Conservation (phyloP, 2,888 invertebrate genomes). For the Pomacea canaliculata region DNA sequence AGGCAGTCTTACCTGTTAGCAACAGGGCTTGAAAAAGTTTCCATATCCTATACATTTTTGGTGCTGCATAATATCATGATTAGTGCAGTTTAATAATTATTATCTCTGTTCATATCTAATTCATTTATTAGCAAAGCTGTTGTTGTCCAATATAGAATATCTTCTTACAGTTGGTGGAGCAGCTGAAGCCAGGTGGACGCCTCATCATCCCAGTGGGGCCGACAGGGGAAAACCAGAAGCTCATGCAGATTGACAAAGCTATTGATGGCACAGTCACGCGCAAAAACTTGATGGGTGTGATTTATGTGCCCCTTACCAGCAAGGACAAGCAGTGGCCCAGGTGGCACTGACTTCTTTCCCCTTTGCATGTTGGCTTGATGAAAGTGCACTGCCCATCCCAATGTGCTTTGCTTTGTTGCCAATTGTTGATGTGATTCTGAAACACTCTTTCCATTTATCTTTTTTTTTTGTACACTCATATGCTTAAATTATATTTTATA, state of each 20-base stretch:
- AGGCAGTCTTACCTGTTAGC: too few relatives aligned
- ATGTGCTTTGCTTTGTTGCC: neutral
- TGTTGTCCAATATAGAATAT: too few relatives aligned
- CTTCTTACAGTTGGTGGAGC: slow-evolving; percentile 79
- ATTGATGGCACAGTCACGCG: slow-evolving; percentile 81
- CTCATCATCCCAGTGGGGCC: slow-evolving; percentile 88
- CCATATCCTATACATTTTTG: too few relatives aligned
- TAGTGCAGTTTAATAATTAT: too few relatives aligned
- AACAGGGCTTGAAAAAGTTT: too few relatives aligned
- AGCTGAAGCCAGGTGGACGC: slow-evolving; percentile 92
- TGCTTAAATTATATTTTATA: too few relatives aligned
- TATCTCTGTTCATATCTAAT: too few relatives aligned
- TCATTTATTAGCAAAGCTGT: too few relatives aligned
- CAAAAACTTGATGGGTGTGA: slow-evolving; percentile 91
- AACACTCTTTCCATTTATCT: too few relatives aligned
- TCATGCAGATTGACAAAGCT: slow-evolving; percentile 91
- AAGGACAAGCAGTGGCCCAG: slow-evolving; percentile 80
- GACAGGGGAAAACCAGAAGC: slow-evolving; percentile 78
- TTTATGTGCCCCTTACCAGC: slow-evolving; percentile 96
- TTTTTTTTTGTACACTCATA: too few relatives aligned
- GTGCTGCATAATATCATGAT: too few relatives aligned
- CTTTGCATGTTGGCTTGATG: slow-evolving; percentile 8
- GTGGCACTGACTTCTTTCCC: slow-evolving; percentile 51
- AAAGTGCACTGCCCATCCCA: neutral
- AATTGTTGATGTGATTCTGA: neutral